phyloP scores from a whole-genome alignment of 2,797 vertebrate genomes.

The Arrhamphus sclerolepis region DNA sequence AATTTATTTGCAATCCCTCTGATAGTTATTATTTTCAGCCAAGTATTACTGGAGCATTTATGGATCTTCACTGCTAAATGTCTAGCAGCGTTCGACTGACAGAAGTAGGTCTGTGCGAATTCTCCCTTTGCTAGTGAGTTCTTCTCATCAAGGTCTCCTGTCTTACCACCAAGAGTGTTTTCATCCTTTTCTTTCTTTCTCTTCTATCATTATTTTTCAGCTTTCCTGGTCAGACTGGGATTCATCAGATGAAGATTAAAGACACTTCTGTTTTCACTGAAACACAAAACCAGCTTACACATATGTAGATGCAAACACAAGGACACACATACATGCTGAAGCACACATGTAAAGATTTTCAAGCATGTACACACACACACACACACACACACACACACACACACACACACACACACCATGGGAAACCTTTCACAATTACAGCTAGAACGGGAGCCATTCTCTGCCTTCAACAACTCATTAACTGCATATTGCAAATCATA shows the following conservation, averaged over 20 bases:
- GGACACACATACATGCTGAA: conserved; percentile 4
- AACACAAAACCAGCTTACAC: conserved; percentile 5
- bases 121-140: conserved; percentile 34
- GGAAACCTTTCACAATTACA: conserved; percentile 82
- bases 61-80: conserved; percentile 19
- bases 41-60: conserved; percentile 22
- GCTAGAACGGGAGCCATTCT: conserved; percentile 83
- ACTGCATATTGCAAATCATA: conserved; percentile 83
- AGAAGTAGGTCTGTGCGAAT: conserved; percentile 63
- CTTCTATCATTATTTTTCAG: conserved; percentile 27
- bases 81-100: conserved; percentile 38
- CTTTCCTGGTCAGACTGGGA: conserved; percentile 60
- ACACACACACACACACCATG: conserved; percentile 27
- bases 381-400: conserved; percentile 26
- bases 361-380: conserved; percentile 4
- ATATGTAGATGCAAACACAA: neutral
- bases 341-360: conserved; percentile 22
- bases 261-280: conserved; percentile 71
- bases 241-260: conserved; percentile 83
- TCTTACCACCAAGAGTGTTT: conserved; percentile 14
- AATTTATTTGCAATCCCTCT: conserved; percentile 4
- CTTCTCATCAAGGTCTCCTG: conserved; percentile 26
- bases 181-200: conserved; percentile 7
- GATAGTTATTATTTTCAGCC: conserved; percentile 24
- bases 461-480: conserved; percentile 86